Percentiles rank a stretch among this genome's conserved stretches.
Evolutionary conservation across 2,888 invertebrate genomes (phyloP).

Genomic region (Clivina fossor): DNA sequence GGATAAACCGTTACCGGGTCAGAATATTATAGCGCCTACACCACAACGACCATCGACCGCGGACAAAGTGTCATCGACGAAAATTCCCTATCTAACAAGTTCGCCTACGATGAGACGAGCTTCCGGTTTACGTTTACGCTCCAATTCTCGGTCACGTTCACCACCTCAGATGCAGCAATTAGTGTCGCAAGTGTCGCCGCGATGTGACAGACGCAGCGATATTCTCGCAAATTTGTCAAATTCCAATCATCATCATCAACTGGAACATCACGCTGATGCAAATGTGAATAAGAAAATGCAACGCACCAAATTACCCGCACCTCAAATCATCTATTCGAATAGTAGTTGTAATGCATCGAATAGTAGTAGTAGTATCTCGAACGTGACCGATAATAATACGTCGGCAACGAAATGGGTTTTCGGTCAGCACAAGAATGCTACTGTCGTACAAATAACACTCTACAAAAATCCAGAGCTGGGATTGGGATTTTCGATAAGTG

Average conservation of each 20-base stretch:
- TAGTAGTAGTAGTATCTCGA: slow-evolving; percentile 41
- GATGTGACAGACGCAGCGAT: slow-evolving; percentile 9
- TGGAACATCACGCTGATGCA: not conserved
- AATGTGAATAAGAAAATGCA: slow-evolving; percentile 1
- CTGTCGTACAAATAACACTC: slow-evolving; percentile 52
- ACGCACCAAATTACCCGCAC: slow-evolving; percentile 15
- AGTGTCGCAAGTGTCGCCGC: slow-evolving; percentile 1
- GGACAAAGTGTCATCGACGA: slow-evolving; percentile 1
- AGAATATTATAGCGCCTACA: slow-evolving; percentile 38
- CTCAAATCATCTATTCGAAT: not conserved
- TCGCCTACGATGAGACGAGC: slow-evolving; percentile 4
- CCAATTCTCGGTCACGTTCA: no score
- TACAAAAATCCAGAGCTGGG: slow-evolving; percentile 57
- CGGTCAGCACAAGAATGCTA: slow-evolving; percentile 58
- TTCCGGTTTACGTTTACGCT: not conserved
- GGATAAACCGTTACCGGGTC: slow-evolving; percentile 37
- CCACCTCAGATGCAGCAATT: not conserved
- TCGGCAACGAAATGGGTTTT: slow-evolving; percentile 57
- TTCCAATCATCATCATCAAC: no score
- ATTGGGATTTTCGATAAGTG: slow-evolving; percentile 61
- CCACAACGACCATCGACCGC: slow-evolving; percentile 35
- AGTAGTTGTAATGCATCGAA: slow-evolving; percentile 2
- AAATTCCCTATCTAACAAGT: slow-evolving; percentile 9
- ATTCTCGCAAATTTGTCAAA: no score
- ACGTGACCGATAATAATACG: no score